Evolutionary conservation across 1,140 invertebrate genomes (phyloP).

Genomic region (Chrysoperla carnea): DNA sequence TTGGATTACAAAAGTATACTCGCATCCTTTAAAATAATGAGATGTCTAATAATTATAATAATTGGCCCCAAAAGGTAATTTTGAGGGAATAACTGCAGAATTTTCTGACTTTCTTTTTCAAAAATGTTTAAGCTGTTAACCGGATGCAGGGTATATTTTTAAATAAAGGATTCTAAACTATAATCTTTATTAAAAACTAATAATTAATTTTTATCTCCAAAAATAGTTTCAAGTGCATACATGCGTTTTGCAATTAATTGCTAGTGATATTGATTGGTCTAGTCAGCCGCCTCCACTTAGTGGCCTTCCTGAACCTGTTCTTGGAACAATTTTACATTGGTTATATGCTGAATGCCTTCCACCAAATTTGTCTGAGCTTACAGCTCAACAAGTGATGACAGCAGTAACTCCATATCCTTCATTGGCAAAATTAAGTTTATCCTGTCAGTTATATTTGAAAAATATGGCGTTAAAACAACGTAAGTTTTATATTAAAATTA

Average conservation of each 20-base stretch:
- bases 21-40: no score
- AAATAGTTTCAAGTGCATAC: constrained; percentile 46
- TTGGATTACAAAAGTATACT: no score
- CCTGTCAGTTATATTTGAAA: constrained; percentile 38
- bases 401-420: constrained; percentile 26
- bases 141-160: background rate
- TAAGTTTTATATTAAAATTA: constrained; percentile 19
- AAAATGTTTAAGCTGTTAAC: no score
- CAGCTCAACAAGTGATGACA: constrained; percentile 32
- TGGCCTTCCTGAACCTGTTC: constrained; percentile 33
- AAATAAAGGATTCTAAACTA: background rate
- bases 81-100: no score
- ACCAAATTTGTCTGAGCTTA: constrained; percentile 29
- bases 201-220: constrained; percentile 6
- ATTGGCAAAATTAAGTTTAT: constrained; percentile 30
- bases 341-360: constrained; percentile 46
- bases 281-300: constrained; percentile 25
- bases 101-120: no score
- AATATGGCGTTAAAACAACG: constrained; percentile 42
- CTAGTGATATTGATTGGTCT: constrained; percentile 32
- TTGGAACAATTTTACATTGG: constrained; percentile 38
- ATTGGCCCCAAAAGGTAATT: no score
- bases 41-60: no score
- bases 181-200: background rate
- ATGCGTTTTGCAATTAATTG: constrained; percentile 33